Conservation (phyloP, 2,888 invertebrate species). For the Thymelicus sylvestris region DNA sequence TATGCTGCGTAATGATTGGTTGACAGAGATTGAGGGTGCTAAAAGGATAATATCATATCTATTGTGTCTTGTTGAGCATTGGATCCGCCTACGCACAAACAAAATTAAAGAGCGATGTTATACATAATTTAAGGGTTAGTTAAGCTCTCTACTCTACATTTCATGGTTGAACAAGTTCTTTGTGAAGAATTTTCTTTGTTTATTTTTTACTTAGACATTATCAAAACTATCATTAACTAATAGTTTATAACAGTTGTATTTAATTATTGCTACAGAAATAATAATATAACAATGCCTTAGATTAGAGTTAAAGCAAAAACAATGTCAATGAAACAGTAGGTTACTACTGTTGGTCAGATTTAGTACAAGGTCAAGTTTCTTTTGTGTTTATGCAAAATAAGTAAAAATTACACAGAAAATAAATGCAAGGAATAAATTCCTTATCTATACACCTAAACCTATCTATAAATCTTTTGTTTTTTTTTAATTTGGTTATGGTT, state of each 20-base stretch:
- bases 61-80: constrained; percentile 44
- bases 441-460: too few relatives aligned
- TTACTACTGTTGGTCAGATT: not conserved
- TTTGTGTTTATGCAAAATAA: not conserved
- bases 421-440: too few relatives aligned
- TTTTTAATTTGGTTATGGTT: too few relatives aligned
- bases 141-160: not conserved
- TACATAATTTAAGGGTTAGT: not conserved
- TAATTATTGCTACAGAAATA: too few relatives aligned
- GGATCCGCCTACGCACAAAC: constrained; percentile 70
- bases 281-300: too few relatives aligned
- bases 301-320: not conserved
- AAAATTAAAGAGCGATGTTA: constrained; percentile 4
- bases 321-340: not conserved
- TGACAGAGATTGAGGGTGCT: not conserved
- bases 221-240: not conserved
- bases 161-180: not conserved
- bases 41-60: constrained; percentile 32
- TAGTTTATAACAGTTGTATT: too few relatives aligned
- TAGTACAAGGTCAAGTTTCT: constrained; percentile 5
- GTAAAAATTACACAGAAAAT: too few relatives aligned
- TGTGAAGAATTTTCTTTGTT: constrained; percentile 54
- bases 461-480: too few relatives aligned
- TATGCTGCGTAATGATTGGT: constrained; percentile 13
- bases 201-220: constrained; percentile 34